A percentile compares a stretch with the other conserved stretches of the same genome.
phyloP scores from a whole-genome alignment of 37 sponge, comb jelly and placozoan genomes.

The Crambe crambe region DNA sequence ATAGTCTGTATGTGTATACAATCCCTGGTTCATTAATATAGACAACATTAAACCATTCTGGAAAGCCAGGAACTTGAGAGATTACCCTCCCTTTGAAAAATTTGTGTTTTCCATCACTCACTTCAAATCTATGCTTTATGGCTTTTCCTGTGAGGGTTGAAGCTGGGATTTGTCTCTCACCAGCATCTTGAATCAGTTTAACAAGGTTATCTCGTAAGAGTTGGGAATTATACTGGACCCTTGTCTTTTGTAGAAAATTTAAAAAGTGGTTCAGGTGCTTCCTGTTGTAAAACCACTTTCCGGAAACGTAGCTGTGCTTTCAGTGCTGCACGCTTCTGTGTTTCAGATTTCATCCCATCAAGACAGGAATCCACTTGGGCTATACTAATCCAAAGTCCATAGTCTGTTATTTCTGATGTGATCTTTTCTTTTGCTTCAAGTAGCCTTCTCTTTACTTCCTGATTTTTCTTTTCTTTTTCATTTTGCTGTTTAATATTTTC shows the following conservation, averaged over 20 bases:
- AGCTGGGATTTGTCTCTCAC: too few relatives aligned
- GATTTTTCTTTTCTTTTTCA: conserved; percentile 13
- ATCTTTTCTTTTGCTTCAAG: conserved; percentile 18
- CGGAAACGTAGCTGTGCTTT: conserved; percentile 20
- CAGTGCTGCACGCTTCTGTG: conserved; percentile 10
- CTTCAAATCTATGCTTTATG: conserved; percentile 1
- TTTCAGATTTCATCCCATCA: conserved; percentile 2
- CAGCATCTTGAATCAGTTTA: background rate
- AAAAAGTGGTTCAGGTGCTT: background rate
- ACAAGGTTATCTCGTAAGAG: conserved; percentile 4
- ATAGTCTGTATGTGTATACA: too few relatives aligned
- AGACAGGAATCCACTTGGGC: background rate
- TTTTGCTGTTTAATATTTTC: background rate
- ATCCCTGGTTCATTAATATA: too few relatives aligned
- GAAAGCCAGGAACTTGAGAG: too few relatives aligned
- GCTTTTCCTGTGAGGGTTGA: background rate
- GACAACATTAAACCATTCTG: too few relatives aligned
- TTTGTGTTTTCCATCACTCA: background rate
- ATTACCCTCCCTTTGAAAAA: background rate
- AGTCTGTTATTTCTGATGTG: conserved; percentile 18
- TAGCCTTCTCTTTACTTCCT: background rate
- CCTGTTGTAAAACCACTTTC: conserved; percentile 13
- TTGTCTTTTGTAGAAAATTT: conserved; percentile 3
- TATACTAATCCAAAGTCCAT: conserved; percentile 17
- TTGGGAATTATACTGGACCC: conserved; percentile 1